A percentile compares a stretch with the other conserved stretches of the same genome.
Conservation (phyloP, 2,797 vertebrate genomes). For the Sebastes minor region DNA sequence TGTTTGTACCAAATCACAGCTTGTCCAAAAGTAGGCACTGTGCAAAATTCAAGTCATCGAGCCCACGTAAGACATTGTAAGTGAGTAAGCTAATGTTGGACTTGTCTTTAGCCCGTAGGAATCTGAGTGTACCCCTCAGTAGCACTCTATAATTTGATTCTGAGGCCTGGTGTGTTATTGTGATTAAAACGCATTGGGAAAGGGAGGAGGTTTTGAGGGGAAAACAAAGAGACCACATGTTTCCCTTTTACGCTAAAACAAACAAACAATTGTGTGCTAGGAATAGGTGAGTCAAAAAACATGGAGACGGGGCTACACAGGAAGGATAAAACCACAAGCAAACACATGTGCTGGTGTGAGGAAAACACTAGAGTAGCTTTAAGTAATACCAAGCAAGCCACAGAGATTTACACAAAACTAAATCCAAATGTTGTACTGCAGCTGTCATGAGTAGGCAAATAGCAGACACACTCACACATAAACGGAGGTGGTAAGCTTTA, state of each 20-base stretch:
- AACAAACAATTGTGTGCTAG: neutral
- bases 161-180: neutral
- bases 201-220: neutral
- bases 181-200: neutral
- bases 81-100: neutral
- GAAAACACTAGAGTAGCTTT: neutral
- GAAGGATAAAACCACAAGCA: neutral
- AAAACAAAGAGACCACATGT: constrained; percentile 4
- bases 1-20: neutral
- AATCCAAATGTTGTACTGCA: neutral
- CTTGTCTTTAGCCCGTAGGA: neutral
- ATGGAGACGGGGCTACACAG: neutral
- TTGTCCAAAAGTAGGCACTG: neutral
- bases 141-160: neutral
- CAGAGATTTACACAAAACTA: neutral
- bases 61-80: neutral
- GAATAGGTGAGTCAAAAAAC: neutral
- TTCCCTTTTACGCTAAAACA: neutral
- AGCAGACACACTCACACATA: neutral
- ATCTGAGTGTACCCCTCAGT: neutral
- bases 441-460: neutral
- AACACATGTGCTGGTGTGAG: neutral
- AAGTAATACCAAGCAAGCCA: neutral
- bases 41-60: neutral
- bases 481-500: neutral